These are phyloP conservation scores for Philhelius pedissequus DNA, from an alignment of 2,888 invertebrate genomes.

Conservation along the genomic window DNA sequence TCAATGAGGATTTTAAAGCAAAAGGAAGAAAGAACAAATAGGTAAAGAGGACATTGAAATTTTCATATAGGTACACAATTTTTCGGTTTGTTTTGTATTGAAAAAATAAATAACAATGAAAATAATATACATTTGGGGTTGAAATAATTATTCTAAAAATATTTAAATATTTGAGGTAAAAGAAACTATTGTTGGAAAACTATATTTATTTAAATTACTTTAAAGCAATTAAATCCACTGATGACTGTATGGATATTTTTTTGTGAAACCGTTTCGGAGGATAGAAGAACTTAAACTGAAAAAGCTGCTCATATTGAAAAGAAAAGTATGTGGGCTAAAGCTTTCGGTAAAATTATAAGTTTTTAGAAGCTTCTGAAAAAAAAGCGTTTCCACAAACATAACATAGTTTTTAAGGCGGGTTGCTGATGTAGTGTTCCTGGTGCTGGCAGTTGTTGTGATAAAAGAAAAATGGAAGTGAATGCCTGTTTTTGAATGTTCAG, in stretches of 20 bases:
- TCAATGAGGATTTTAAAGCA: background rate
- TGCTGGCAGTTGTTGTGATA: too few relatives aligned
- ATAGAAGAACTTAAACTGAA: slow-evolving; percentile 53
- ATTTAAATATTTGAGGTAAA: too few relatives aligned
- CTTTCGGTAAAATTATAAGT: background rate
- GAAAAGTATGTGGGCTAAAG: background rate
- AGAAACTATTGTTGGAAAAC: background rate
- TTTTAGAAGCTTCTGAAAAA: slow-evolving; percentile 19
- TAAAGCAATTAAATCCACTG: background rate
- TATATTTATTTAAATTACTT: background rate
- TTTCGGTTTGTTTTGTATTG: slow-evolving; percentile 30
- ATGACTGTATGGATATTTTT: slow-evolving; percentile 9
- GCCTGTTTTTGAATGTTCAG: too few relatives aligned
- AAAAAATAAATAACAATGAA: background rate
- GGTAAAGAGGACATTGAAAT: slow-evolving; percentile 22
- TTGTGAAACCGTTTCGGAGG: background rate
- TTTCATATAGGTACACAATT: slow-evolving; percentile 62
- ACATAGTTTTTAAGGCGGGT: too few relatives aligned
- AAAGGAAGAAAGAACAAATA: background rate
- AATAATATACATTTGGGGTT: too few relatives aligned
- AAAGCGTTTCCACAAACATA: background rate
- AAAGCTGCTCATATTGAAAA: slow-evolving; percentile 21
- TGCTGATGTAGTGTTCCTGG: too few relatives aligned
- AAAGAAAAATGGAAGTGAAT: too few relatives aligned
- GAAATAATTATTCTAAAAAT: too few relatives aligned